A percentile compares a stretch with the other conserved stretches of the same genome.
These are phyloP conservation scores for Ceratotherium simum DNA, from an alignment of 2,113 vertebrate genomes.

Conservation along the genomic window DNA sequence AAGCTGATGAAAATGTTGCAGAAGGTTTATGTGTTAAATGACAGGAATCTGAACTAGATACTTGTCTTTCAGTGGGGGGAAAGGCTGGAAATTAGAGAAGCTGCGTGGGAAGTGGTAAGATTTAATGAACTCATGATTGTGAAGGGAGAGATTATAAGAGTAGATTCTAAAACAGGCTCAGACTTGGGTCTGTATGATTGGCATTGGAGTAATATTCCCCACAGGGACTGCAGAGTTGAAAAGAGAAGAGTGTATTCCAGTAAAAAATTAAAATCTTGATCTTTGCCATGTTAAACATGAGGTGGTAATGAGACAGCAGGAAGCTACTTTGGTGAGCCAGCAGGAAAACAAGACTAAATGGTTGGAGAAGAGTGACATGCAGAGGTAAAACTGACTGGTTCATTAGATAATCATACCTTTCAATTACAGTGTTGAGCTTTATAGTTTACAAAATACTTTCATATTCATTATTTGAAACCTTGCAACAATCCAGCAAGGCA, in stretches of 20 bases:
- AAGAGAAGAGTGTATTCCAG: conserved; percentile 62
- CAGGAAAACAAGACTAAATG: conserved; percentile 72
- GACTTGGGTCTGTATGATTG: conserved; percentile 43
- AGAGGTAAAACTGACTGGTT: conserved; percentile 45
- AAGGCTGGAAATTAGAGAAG: not conserved
- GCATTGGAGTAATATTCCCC: conserved; percentile 57
- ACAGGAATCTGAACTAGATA: not conserved
- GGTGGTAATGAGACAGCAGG: conserved; percentile 77
- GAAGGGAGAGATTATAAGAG: not conserved
- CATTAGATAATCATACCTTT: conserved; percentile 66
- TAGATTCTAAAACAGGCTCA: conserved; percentile 45
- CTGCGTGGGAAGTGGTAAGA: not conserved
- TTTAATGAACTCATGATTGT: conserved; percentile 39
- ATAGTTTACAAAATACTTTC: conserved; percentile 24
- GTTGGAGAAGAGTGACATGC: conserved; percentile 46
- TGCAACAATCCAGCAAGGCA: not conserved
- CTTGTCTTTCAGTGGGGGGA: not conserved
- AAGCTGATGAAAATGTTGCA: conserved; percentile 2
- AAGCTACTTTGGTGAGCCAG: conserved; percentile 72
- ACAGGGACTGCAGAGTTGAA: conserved; percentile 68
- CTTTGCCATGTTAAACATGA: conserved; percentile 79
- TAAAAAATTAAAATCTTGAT: conserved; percentile 80
- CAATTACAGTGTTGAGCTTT: not conserved
- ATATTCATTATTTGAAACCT: not conserved
- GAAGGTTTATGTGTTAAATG: not conserved